Percentiles rank a stretch among this genome's conserved stretches.
Conservation (phyloP, 2,797 vertebrate species). For the Oreonectes daqikongensis region DNA sequence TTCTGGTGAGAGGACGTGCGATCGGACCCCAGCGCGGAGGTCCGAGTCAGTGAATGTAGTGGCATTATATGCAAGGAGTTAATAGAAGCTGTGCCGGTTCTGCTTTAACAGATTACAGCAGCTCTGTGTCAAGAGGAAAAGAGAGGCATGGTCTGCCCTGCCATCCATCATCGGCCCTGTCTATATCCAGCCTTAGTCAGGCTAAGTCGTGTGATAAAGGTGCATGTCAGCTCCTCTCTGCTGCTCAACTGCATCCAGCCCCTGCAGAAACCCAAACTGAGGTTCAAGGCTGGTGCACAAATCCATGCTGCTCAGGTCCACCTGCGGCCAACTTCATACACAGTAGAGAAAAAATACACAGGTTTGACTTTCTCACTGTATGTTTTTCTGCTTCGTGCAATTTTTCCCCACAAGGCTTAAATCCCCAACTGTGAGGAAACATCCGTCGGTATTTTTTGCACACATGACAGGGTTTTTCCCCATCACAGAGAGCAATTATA, state of each 20-base stretch:
- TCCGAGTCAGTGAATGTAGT: constrained; percentile 57
- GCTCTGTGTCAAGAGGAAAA: constrained; percentile 69
- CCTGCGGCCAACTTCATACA: constrained; percentile 47
- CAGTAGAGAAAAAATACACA: constrained; percentile 28
- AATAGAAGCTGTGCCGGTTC: constrained; percentile 74
- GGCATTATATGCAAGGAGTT: constrained; percentile 73
- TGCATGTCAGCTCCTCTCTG: constrained; percentile 74
- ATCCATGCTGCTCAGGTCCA: constrained; percentile 54
- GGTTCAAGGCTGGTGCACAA: constrained; percentile 57
- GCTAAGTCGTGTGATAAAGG: constrained; percentile 73
- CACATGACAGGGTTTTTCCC: constrained; percentile 46
- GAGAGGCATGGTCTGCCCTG: constrained; percentile 70
- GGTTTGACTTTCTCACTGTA: constrained; percentile 1
- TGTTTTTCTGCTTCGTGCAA: constrained; percentile 17
- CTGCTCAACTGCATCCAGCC: constrained; percentile 73
- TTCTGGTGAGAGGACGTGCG: constrained; percentile 59
- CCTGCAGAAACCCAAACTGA: constrained; percentile 69
- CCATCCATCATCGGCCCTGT: constrained; percentile 75
- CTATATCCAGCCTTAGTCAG: constrained; percentile 72
- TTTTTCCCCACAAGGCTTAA: constrained; percentile 49
- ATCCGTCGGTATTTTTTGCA: constrained; percentile 54
- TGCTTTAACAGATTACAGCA: constrained; percentile 77
- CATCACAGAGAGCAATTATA: constrained; percentile 64
- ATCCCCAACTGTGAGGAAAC: constrained; percentile 45
- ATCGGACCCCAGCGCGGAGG: constrained; percentile 63